Conservation (phyloP, 2,888 invertebrate species). For the Drosophila anomalipes region DNA sequence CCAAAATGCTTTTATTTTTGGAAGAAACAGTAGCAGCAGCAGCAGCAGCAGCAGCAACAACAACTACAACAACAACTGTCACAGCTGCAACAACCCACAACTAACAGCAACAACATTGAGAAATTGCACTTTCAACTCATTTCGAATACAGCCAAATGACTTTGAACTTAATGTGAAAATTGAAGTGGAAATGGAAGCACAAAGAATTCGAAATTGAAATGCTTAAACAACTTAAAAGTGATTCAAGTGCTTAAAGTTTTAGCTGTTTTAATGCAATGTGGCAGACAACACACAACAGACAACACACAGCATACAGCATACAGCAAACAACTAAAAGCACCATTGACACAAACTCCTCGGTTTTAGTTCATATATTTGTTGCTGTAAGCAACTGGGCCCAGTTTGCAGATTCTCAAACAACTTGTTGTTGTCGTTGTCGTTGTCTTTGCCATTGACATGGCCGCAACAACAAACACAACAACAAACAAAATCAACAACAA, state of each 20-base stretch:
- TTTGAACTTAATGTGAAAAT: slow-evolving; percentile 10
- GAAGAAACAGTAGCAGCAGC: slow-evolving; percentile 20
- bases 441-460: slow-evolving; percentile 25
- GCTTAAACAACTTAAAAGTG: slow-evolving; percentile 7
- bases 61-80: slow-evolving; percentile 21
- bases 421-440: slow-evolving; percentile 44
- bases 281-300: neutral
- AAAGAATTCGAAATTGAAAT: neutral
- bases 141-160: slow-evolving; percentile 6
- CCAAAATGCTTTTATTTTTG: slow-evolving; percentile 77
- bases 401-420: slow-evolving; percentile 18
- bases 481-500: slow-evolving; percentile 5
- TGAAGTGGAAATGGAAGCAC: neutral
- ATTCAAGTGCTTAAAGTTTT: slow-evolving; percentile 5
- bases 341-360: slow-evolving; percentile 7
- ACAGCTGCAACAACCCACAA: slow-evolving; percentile 11
- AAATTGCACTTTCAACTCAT: slow-evolving; percentile 27
- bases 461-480: slow-evolving; percentile 8
- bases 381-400: slow-evolving; percentile 40
- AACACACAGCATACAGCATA: neutral
- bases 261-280: slow-evolving; percentile 14
- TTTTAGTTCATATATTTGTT: slow-evolving; percentile 39
- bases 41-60: slow-evolving; percentile 41
- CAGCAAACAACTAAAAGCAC: neutral
- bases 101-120: slow-evolving; percentile 2